Evolutionary conservation across 2,113 vertebrate genomes (phyloP), one percentile per base, ranked within the genome.

Genomic region (Sialia sialis): DNA sequence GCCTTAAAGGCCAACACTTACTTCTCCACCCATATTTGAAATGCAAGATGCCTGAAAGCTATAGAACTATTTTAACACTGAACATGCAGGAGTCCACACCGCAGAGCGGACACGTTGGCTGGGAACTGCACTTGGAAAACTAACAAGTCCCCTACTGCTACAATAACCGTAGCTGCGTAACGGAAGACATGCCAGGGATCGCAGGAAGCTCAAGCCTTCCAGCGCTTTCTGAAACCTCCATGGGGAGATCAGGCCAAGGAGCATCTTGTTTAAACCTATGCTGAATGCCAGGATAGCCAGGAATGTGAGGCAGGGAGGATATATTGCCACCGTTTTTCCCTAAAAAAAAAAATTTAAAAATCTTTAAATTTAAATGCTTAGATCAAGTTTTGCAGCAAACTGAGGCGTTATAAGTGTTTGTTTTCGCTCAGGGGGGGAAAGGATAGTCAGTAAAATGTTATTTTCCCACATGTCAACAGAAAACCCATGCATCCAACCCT

Each of bases 141-240:
- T 96, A 97, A 95, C 94, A 97, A 91, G 82, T 88, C 95, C 94
- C 95, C 95, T 89, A 95, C 93, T 96, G 94, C 93, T 97, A 95
- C 78, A 97, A 97, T 55, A 97, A 95, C 94, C 93, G 4, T 70
- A 66, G 84, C 93, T 91, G 79, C 84, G 43, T 94, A 96, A 97
- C 15, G 92, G 87, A 96, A 97, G 93, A 91, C 68, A 16, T 96
- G 95, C 95, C 95, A 97, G 96, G 89, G 96, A 96, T 95, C 7
- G 41, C 91, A 95, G 94, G 94, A 95, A 95, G 87, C 93, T 93
- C 91, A 91, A 95, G 89, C 85, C 78, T 95, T 97, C 95, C 90
- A 96, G 94, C 55, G 72, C 66, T 96, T 97, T 97, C 96, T 94
- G 86, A 16, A 6, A 54, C 84, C 89, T 93, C 81, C 81, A 76